phyloP scores from a whole-genome alignment of 2,797 vertebrate species.

The Coreius guichenoti region DNA sequence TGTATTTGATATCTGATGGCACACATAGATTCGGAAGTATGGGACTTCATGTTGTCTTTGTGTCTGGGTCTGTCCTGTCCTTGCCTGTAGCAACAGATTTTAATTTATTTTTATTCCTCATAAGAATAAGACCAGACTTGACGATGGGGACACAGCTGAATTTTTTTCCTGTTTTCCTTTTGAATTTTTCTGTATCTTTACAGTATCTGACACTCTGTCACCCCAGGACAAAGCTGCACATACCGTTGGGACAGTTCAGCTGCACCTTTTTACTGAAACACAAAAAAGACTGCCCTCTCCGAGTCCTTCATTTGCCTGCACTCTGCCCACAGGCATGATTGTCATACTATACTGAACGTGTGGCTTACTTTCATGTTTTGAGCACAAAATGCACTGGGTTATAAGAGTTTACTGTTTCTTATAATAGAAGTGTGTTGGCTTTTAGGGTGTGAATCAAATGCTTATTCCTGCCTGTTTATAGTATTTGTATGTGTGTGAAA shows the following conservation, averaged over 20 bases:
- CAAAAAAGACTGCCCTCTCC: conserved; percentile 50
- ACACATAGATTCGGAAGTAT: background rate
- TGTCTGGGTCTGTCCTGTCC: conserved; percentile 19
- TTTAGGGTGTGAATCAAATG: background rate
- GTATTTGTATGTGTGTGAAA: background rate
- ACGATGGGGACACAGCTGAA: conserved; percentile 8
- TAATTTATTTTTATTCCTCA: conserved; percentile 33
- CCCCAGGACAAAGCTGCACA: conserved; percentile 36
- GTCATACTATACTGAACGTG: background rate
- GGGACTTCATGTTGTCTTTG: background rate
- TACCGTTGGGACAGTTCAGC: conserved; percentile 35
- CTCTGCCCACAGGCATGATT: conserved; percentile 24
- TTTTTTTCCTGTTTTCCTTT: conserved; percentile 6
- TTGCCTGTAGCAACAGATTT: conserved; percentile 35
- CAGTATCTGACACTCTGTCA: conserved; percentile 35
- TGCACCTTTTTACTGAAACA: conserved; percentile 26
- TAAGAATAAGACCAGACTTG: conserved; percentile 2
- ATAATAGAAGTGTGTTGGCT: background rate
- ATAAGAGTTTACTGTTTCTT: background rate
- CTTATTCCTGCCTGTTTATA: background rate
- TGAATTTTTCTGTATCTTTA: background rate
- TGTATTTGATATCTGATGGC: background rate
- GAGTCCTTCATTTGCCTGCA: conserved; percentile 42
- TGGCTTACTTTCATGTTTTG: background rate
- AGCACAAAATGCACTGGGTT: background rate